Evolutionary conservation across 2,797 vertebrate genomes (phyloP).

Genomic region (Falco rusticolus): DNA sequence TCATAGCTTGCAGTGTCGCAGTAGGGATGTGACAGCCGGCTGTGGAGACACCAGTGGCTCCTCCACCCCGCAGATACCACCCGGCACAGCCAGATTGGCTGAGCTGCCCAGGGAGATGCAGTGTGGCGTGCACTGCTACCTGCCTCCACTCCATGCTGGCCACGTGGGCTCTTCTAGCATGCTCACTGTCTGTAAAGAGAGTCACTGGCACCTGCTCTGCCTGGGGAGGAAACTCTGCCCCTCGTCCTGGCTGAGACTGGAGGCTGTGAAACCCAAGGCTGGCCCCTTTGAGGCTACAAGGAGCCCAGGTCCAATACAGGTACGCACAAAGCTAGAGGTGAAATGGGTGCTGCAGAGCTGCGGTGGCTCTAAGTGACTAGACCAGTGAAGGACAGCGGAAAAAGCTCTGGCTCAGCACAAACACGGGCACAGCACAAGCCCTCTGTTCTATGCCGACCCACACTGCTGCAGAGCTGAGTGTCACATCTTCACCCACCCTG

Average conservation of each 20-base stretch:
- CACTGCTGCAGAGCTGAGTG: fast-evolving
- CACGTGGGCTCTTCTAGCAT: neutral
- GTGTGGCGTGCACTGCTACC: fast-evolving
- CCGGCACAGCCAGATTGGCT: fast-evolving
- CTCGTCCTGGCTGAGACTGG: neutral
- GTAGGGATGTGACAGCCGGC: neutral
- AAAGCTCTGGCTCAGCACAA: neutral
- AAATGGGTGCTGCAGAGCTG: neutral
- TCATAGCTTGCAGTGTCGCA: neutral
- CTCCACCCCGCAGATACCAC: neutral
- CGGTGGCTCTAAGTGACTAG: no score
- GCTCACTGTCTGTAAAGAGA: neutral
- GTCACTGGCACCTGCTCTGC: neutral
- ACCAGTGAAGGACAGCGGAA: neutral
- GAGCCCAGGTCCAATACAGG: neutral
- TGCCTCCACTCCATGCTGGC: fast-evolving
- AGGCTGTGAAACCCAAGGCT: no score
- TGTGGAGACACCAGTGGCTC: neutral
- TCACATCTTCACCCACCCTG: neutral
- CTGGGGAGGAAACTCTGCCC: no score
- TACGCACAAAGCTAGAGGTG: neutral
- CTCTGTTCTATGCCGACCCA: neutral
- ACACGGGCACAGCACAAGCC: neutral
- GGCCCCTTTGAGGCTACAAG: neutral
- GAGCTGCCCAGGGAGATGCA: neutral